Percentiles rank a stretch among this genome's conserved stretches.
phyloP scores from a whole-genome alignment of 2,888 invertebrate genomes.

The Macrophya alboannulata region DNA sequence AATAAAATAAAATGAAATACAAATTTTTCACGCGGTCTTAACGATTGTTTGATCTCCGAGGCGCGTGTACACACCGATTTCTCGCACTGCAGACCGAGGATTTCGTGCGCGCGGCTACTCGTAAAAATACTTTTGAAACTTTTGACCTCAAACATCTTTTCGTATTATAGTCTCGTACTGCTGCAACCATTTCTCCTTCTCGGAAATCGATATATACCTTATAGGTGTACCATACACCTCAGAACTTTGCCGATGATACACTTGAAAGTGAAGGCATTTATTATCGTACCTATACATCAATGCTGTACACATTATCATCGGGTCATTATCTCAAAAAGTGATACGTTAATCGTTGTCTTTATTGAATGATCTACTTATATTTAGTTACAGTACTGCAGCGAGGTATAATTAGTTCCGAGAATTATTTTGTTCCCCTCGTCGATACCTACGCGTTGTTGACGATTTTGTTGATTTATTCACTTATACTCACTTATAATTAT shows the following conservation, averaged over 20 bases:
- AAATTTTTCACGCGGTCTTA: conserved; percentile 51
- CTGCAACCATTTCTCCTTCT: conserved; percentile 28
- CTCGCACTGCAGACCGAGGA: conserved; percentile 24
- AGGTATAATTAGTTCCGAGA: conserved; percentile 15
- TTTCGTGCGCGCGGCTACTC: conserved; percentile 23
- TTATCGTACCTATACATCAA: background rate
- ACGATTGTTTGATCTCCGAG: conserved; percentile 54
- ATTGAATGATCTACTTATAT: conserved; percentile 13
- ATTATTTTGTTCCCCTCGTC: background rate
- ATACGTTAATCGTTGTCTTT: conserved; percentile 16
- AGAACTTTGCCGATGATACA: conserved; percentile 9
- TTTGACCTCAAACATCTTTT: conserved; percentile 26
- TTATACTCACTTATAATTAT: no score
- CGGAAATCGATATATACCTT: background rate
- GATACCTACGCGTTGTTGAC: background rate
- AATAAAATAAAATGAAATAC: conserved; percentile 18
- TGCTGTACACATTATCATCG: background rate
- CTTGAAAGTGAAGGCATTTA: background rate
- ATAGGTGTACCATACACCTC: background rate
- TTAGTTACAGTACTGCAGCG: background rate
- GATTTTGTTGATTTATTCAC: background rate
- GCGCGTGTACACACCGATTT: conserved; percentile 47
- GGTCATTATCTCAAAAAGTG: background rate
- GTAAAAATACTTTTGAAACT: conserved; percentile 38
- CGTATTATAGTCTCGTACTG: background rate